Base-by-base conservation (phyloP, 2,888 invertebrate genomes). In the Pachycephus smyrnensis region DNA sequence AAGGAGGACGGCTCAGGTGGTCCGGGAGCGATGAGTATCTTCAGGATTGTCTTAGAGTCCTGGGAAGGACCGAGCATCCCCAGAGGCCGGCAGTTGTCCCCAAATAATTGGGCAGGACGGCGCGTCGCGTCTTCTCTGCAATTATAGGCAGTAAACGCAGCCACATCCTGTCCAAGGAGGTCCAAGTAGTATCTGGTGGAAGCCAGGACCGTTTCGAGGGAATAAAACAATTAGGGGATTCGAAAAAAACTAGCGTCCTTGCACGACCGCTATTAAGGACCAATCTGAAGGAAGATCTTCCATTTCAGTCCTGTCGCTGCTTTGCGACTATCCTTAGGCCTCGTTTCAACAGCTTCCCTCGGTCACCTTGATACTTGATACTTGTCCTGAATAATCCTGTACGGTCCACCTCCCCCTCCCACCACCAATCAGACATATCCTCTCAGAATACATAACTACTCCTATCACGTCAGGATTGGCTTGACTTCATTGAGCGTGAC, bases 61-160 rank as follows among this genome's bases (percentile, higher is more conserved):
- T 68, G 74, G 31, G 36, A 32, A 77, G 31, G 76, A 73, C 55
- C 73, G 33, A 73, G 71, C 37, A 37, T 73, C 69, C 69, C 55
- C 75, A 75, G 76, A 81, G 80, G 80, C 78, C 85, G 85, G 84
- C 84, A 85, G 88, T 90, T 90, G 90, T 90, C 90, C 82, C 88
- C 90, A 87, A 89, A 89, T 90, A 90, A 90, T 90, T 89, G 90
- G 88, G 85, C 86, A 84, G 87, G 84, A 86, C 86, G 86, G 82
- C 83, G 81, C 82, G 86, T 84, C 84, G 87, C 83, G 79, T 84
- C 88, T 88, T 84, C 89, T 88, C 89, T 90, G 85, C 90, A 91
- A 91, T 91, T 91, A 91, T 89, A 88, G 89, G 90, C 89, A 89
- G 91, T 91, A 91, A 91, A 91, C 88, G 89, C 86, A 84, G 90